Evolutionary conservation across 2,113 vertebrate species (phyloP).

Genomic region (Grammomys dolichurus): DNA sequence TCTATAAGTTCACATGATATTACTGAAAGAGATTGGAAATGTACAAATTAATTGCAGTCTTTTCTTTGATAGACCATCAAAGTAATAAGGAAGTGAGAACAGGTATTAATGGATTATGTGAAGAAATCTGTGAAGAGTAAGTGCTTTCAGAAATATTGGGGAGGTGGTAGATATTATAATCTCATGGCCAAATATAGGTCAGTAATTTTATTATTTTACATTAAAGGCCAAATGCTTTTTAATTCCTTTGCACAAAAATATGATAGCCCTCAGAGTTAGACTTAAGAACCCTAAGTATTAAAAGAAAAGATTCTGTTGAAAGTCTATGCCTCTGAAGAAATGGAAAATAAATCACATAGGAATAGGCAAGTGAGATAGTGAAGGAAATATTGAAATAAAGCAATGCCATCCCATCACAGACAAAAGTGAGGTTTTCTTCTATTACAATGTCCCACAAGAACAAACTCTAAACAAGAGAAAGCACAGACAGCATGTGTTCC

Average conservation of each 20-base stretch:
- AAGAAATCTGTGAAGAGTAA: neutral
- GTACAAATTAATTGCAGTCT: neutral
- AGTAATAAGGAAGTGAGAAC: neutral
- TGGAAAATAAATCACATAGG: neutral
- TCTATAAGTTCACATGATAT: neutral
- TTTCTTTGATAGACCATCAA: neutral
- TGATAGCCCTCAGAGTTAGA: neutral
- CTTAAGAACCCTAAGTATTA: neutral
- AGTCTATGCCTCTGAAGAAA: neutral
- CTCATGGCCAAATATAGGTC: neutral
- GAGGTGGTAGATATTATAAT: neutral
- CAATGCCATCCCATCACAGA: neutral
- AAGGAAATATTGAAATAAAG: neutral
- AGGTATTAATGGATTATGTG: neutral
- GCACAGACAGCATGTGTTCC: neutral
- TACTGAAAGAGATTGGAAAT: neutral
- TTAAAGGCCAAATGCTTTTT: constrained; percentile 23
- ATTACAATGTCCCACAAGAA: neutral
- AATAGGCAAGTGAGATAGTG: neutral
- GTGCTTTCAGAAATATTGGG: neutral
- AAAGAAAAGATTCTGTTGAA: neutral
- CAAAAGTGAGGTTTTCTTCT: neutral
- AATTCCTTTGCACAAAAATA: neutral
- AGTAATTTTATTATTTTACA: neutral
- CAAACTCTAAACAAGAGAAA: neutral